Evolutionary conservation across 2,888 invertebrate genomes (phyloP).

Genomic region (Pachymerium ferrugineum): DNA sequence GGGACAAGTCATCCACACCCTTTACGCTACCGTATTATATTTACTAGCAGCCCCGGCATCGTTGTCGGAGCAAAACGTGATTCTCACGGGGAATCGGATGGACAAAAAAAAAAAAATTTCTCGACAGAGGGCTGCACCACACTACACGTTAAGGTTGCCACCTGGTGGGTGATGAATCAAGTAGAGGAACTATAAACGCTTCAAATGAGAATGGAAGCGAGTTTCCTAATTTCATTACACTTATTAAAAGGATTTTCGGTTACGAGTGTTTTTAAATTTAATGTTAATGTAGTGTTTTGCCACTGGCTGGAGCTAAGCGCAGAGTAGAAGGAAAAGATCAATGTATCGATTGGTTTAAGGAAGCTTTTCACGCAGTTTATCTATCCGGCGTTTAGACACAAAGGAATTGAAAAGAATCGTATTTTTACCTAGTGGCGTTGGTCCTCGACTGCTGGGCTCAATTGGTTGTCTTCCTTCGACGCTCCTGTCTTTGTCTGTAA

Average conservation of each 20-base stretch:
- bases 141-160: too few species aligned
- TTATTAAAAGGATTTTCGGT: too few species aligned
- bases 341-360: not conserved
- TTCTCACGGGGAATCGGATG: too few species aligned
- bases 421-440: constrained; percentile 1
- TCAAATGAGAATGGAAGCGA: too few species aligned
- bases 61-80: not conserved
- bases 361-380: not conserved
- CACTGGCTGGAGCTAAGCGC: not conserved
- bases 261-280: too few species aligned
- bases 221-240: too few species aligned
- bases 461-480: not conserved
- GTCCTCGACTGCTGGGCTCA: not conserved
- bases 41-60: not conserved
- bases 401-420: not conserved
- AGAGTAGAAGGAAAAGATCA: not conserved
- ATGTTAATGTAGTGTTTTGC: not conserved
- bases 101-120: too few species aligned
- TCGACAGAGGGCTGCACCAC: too few species aligned
- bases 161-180: too few species aligned
- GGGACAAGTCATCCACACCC: not conserved
- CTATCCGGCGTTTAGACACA: not conserved
- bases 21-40: not conserved
- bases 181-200: too few species aligned
- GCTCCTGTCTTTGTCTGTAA: constrained; percentile 14